Percentiles rank a stretch among this genome's conserved stretches.
These are phyloP conservation scores for Callopanchax toddi DNA, from an alignment of 2,113 vertebrate genomes.

Conservation along the genomic window DNA sequence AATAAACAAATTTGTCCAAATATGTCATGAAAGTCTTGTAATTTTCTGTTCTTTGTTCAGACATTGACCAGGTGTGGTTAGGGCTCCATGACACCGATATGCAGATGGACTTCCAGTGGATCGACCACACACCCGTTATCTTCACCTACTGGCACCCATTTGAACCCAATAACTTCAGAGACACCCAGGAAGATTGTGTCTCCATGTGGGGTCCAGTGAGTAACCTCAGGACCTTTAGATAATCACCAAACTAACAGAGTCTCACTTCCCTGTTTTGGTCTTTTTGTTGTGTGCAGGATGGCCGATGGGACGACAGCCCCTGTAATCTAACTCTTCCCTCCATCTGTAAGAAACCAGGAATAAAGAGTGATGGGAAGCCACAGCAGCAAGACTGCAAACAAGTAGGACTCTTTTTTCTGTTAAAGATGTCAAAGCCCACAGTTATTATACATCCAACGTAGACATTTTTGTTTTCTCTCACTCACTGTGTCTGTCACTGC, in stretches of 20 bases:
- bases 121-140: slow-evolving; percentile 89
- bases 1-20: no score
- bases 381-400: slow-evolving; percentile 90
- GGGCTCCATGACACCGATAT: slow-evolving; percentile 92
- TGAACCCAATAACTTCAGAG: slow-evolving; percentile 96
- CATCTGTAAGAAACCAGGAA: slow-evolving; percentile 93
- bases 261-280: slow-evolving; percentile 39
- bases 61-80: slow-evolving; percentile 94
- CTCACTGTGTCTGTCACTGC: no score
- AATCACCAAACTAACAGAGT: slow-evolving; percentile 10
- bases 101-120: slow-evolving; percentile 99
- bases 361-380: slow-evolving; percentile 83
- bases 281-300: slow-evolving; percentile 81
- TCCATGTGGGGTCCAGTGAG: slow-evolving; percentile 96
- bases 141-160: slow-evolving; percentile 97
- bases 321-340: slow-evolving; percentile 94
- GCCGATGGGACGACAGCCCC: slow-evolving; percentile 96
- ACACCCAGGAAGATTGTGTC: slow-evolving; percentile 93
- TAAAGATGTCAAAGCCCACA: no score
- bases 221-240: slow-evolving; percentile 15
- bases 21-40: no score
- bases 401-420: slow-evolving; percentile 66
- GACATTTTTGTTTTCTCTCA: no score
- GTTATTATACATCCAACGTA: no score
- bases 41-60: slow-evolving; percentile 69